Percentiles rank a stretch among this genome's conserved stretches.
These are phyloP conservation scores for Rhyacichthys aspro DNA, from an alignment of 2,797 vertebrate genomes.

Conservation along the genomic window DNA sequence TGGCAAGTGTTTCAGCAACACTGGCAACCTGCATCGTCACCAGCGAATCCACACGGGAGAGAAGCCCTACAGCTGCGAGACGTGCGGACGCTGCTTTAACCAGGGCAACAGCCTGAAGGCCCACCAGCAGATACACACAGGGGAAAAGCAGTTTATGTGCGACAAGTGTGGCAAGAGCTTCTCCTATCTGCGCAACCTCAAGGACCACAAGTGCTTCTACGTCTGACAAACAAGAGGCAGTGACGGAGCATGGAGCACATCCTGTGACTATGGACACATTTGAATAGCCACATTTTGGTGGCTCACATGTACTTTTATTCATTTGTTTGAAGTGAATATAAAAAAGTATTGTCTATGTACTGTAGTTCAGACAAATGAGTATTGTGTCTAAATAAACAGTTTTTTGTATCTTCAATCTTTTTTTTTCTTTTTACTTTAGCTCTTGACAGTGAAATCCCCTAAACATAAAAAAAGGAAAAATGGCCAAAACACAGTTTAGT, in stretches of 20 bases:
- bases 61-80: conserved; percentile 77
- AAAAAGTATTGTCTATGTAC: too few species aligned
- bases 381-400: too few species aligned
- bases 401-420: too few species aligned
- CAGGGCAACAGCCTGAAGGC: conserved; percentile 83
- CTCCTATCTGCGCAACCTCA: conserved; percentile 79
- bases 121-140: conserved; percentile 79
- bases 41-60: conserved; percentile 80
- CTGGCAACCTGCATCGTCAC: conserved; percentile 79
- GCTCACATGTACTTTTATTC: too few species aligned
- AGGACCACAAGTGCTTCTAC: conserved; percentile 80
- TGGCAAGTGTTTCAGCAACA: conserved; percentile 75
- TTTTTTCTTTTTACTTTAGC: too few species aligned
- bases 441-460: too few species aligned
- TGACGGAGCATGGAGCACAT: background rate
- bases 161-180: conserved; percentile 82
- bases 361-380: too few species aligned
- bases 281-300: too few species aligned
- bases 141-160: conserved; percentile 79
- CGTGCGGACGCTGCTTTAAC: conserved; percentile 78
- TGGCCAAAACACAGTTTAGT: too few species aligned
- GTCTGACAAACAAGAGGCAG: conserved; percentile 36
- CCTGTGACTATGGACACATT: background rate
- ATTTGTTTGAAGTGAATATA: too few species aligned
- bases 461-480: too few species aligned